Evolutionary conservation across 2,113 vertebrate genomes (phyloP).

Genomic region (Neomonachus schauinslandi): DNA sequence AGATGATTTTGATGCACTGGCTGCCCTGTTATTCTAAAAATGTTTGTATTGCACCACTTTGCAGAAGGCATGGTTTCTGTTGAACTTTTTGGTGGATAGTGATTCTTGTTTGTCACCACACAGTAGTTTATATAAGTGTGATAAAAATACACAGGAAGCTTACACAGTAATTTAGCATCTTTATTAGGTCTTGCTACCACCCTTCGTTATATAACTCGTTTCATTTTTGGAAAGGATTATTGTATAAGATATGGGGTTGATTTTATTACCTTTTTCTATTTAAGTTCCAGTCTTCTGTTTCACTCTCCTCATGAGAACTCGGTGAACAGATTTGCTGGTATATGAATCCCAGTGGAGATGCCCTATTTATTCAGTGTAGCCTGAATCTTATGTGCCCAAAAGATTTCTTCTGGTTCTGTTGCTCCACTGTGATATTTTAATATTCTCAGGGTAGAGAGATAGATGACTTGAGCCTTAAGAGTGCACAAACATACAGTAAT

Average conservation of each 20-base stretch:
- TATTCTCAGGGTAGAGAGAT: neutral
- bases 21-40: neutral
- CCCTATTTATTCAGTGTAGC: conserved; percentile 56
- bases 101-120: neutral
- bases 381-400: neutral
- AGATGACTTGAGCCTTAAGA: neutral
- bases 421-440: conserved; percentile 43
- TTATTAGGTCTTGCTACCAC: neutral
- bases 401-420: conserved; percentile 40
- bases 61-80: neutral
- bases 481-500: neutral
- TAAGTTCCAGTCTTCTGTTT: conserved; percentile 2
- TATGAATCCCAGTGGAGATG: conserved; percentile 26
- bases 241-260: neutral
- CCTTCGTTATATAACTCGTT: neutral
- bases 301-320: neutral
- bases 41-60: neutral
- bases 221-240: conserved; percentile 12
- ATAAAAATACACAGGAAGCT: neutral
- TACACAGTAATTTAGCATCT: neutral
- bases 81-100: neutral
- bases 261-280: conserved; percentile 17
- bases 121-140: neutral
- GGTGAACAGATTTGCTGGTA: neutral
- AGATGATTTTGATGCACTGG: neutral